Percentiles rank a stretch among this genome's conserved stretches.
Evolutionary conservation across 2,888 invertebrate genomes (phyloP).

Genomic region (Lasioglossum villosulum): DNA sequence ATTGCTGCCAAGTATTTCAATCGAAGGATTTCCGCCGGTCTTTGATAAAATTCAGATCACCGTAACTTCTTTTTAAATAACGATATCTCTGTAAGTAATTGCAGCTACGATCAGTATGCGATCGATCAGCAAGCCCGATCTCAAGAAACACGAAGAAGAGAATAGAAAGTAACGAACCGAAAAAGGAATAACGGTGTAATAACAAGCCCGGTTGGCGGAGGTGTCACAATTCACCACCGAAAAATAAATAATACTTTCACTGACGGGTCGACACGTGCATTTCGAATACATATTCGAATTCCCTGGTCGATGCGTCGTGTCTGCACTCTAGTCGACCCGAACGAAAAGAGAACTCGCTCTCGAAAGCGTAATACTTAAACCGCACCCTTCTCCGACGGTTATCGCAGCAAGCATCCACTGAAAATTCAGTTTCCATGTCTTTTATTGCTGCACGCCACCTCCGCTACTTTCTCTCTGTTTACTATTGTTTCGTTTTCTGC

Average conservation of each 20-base stretch:
- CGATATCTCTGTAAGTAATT: not conserved
- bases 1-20: not conserved
- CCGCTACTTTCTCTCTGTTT: conserved; percentile 45
- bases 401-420: not conserved
- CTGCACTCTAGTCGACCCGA: not conserved
- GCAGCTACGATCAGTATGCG: too few relatives aligned
- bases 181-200: not conserved
- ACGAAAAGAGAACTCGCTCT: conserved; percentile 30
- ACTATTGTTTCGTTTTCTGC: conserved; percentile 36
- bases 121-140: too few relatives aligned
- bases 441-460: conserved; percentile 44
- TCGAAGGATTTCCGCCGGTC: not conserved
- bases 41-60: not conserved
- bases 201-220: not conserved
- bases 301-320: not conserved
- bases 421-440: conserved; percentile 45
- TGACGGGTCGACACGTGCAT: not conserved
- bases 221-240: not conserved
- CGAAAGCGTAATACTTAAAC: conserved; percentile 57
- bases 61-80: not conserved
- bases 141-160: not conserved
- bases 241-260: not conserved
- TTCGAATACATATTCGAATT: not conserved
- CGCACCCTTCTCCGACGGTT: conserved; percentile 37
- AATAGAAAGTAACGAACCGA: not conserved